Conservation (phyloP, 1,140 invertebrate species). For the Zaprionus ornatus region DNA sequence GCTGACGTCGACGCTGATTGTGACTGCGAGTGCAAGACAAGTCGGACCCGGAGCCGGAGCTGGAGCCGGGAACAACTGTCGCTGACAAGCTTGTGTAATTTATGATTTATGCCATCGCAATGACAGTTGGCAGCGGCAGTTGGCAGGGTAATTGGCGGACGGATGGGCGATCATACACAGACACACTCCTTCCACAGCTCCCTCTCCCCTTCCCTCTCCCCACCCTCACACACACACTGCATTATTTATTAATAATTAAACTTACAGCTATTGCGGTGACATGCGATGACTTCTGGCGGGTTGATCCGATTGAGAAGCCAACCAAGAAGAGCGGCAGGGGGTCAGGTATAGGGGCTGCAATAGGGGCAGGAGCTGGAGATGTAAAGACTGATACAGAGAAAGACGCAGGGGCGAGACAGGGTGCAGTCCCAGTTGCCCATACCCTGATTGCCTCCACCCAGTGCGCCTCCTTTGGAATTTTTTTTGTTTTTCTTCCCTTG, state of each 20-base stretch:
- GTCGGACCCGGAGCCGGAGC: not conserved
- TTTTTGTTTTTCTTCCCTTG: not conserved
- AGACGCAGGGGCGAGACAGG: too few species aligned
- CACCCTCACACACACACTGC: not conserved
- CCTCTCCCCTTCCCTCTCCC: not conserved
- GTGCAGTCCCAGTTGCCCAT: not conserved
- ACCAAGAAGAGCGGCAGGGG: not conserved
- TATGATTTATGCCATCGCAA: constrained; percentile 68
- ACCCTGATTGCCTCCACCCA: not conserved
- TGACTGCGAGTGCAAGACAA: not conserved
- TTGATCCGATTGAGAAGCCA: not conserved
- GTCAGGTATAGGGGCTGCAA: not conserved
- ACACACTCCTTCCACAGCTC: not conserved
- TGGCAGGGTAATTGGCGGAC: constrained; percentile 53
- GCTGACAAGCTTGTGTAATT: constrained; percentile 69
- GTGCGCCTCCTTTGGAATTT: not conserved
- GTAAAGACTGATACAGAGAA: too few species aligned
- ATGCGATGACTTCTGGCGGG: constrained; percentile 11
- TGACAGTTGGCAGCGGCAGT: constrained; percentile 46
- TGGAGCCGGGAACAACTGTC: constrained; percentile 46
- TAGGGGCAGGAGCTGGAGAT: too few species aligned
- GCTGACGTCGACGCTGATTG: not conserved
- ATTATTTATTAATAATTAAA: constrained; percentile 44
- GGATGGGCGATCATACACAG: not conserved
- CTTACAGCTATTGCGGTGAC: constrained; percentile 13